Evolutionary conservation across 2,797 vertebrate species (phyloP), one percentile per base, ranked within the genome.

Genomic region (Tympanoctomys barrerae): DNA sequence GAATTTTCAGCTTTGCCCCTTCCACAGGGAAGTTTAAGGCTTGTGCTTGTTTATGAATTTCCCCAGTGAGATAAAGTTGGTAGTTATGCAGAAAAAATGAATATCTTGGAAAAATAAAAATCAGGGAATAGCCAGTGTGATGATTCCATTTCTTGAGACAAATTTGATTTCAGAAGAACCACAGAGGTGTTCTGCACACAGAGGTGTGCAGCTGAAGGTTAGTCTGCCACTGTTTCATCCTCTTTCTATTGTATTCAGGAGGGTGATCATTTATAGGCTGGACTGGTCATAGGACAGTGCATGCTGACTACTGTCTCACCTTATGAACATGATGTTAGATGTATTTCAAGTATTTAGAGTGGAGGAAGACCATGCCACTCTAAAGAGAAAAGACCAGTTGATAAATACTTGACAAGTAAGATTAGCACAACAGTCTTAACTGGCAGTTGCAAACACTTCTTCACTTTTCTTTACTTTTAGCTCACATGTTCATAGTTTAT

Each of bases 21-120:
- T 57, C 82, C 73, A 77, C 12, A 62, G 62, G 54, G 31, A 91
- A 83, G 92, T 87, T 95, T 75, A 91, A 94, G 28, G 42, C 66
- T 78, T 49, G n/a, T 91, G 71, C 21, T 82, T 57, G 59, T 95
- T 82, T 46, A 64, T 59, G 81, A 91, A 75, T 90, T 91, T 87
- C 88, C 85, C 93, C 54, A 33, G 75, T 94, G 92, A 62, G 70
- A 91, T 66, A 87, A 89, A 36, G 24, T 73, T 46, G 26, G 64
- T 84, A 61, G 49, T 75, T 96, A 92, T 62, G 11, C 64, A 83
- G 87, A 96, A 92, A 81, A 64, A 46, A 91, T 89, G 88, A 94
- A 88, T 81, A 93, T 59, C 39, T 3, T 95, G 84, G 12, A 22
- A 97, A 97, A 85, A 95, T 39, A 70, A 78, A 89, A 84, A 46